These are phyloP conservation scores for Meteorus sp. DNA, from an alignment of 1,140 invertebrate species.

Conservation along the genomic window DNA sequence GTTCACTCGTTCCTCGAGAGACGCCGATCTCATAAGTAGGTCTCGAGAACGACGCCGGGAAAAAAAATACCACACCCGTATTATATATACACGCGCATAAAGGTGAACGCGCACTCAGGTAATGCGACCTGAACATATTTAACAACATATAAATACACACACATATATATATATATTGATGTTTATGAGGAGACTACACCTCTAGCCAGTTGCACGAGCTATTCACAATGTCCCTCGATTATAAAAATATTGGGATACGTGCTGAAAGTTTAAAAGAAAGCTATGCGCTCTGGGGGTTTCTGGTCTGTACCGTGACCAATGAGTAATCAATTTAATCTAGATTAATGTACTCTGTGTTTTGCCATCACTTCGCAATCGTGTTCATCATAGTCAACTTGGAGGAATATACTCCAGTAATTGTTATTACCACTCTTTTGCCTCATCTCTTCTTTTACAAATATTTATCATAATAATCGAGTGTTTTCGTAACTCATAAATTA, in stretches of 20 bases:
- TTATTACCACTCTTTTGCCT: too few relatives aligned
- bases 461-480: too few relatives aligned
- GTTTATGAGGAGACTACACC: conserved; percentile 2
- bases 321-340: not conserved
- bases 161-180: not conserved
- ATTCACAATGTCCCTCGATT: not conserved
- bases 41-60: conserved; percentile 37
- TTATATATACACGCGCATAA: conserved; percentile 9
- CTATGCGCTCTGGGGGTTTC: too few relatives aligned
- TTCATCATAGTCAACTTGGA: not conserved
- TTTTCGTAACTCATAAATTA: too few relatives aligned
- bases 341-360: not conserved
- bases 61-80: conserved; percentile 24
- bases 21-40: conserved; percentile 38
- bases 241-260: not conserved
- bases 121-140: not conserved
- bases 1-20: too few relatives aligned
- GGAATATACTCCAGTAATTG: too few relatives aligned
- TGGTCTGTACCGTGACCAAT: conserved; percentile 1
- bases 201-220: not conserved
- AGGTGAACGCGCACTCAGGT: conserved; percentile 9
- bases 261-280: not conserved
- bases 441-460: too few relatives aligned
- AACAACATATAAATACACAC: not conserved
- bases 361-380: not conserved